Evolutionary conservation across 2,113 vertebrate genomes (phyloP), one percentile per base, ranked within the genome.

Genomic region (Mesembrinibis cayennensis): DNA sequence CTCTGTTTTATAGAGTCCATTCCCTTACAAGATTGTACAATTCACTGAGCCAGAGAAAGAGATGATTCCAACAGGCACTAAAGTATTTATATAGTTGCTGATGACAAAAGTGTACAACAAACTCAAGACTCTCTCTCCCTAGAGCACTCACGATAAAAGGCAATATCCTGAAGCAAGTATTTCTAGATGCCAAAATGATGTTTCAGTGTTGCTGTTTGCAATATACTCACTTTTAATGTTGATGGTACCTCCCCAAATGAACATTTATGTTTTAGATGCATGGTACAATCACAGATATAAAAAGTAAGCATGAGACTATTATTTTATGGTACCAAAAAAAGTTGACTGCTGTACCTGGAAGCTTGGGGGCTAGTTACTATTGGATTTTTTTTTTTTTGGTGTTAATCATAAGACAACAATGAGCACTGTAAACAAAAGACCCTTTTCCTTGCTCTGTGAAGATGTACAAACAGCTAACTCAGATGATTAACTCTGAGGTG

Each of bases 61-160:
- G 53, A 86, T 83, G 58, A 91, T 80, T 95, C 74, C 87, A 90
- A 82, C 58, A 88, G 66, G 87, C 92, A 92, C 50, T 82, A 8
- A 90, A 76, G 90, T 90, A 96, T 96, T 94, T 92, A 95, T 95
- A 76, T 58, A 81, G 83, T 13, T 85, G 82, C 77, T 89, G 71
- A 73, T 96, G 95, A 93, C 87, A 94, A 80, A 95, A 93, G 45
- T 7, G 47, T 82, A 50, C 50, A 47, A 36, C 42, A 56, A 82
- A 73, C 45, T 90, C 49, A 84, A 81, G 73, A 36, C 32, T 90
- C 34, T 74, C 45, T 63, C 52, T 94, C 82, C 63, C 82, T 42
- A 85, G 66, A 87, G 87, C 42, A 67, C 58, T 95, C 70, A 67
- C 0, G 7, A 96, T 83, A 79, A 91, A 96, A 83, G 45, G 66